Conservation (phyloP, 2,797 vertebrate species). For the Myioborus miniatus region DNA sequence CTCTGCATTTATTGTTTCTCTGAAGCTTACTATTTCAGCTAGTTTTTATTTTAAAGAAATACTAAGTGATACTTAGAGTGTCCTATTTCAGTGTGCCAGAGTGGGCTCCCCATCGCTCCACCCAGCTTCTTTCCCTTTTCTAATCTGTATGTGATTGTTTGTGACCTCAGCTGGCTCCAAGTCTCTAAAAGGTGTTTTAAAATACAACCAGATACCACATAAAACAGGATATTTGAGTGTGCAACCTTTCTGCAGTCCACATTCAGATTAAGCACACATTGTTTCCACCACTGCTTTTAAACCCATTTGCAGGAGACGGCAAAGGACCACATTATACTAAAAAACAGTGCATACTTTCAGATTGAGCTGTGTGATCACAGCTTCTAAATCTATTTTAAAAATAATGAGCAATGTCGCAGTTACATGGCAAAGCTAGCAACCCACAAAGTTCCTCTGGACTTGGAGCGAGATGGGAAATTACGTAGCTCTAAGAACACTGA, state of each 20-base stretch:
- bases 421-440: conserved; percentile 1
- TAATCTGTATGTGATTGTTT: conserved; percentile 49
- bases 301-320: not conserved
- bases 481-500: conserved; percentile 20
- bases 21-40: not conserved
- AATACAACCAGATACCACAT: conserved; percentile 49
- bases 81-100: conserved; percentile 39
- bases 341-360: not conserved
- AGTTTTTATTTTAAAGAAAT: conserved; percentile 48
- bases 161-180: conserved; percentile 45
- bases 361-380: conserved; percentile 2
- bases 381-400: conserved; percentile 46
- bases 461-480: not conserved
- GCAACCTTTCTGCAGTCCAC: not conserved
- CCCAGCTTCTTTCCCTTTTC: not conserved
- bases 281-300: conserved; percentile 37
- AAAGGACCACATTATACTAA: not conserved
- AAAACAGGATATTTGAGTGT: conserved; percentile 47
- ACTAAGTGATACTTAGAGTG: conserved; percentile 24
- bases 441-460: conserved; percentile 45
- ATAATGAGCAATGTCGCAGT: conserved; percentile 9
- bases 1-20: conserved; percentile 37
- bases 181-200: conserved; percentile 49
- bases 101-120: not conserved
- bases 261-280: conserved; percentile 27